A percentile compares a stretch with the other conserved stretches of the same genome.
phyloP scores from a whole-genome alignment of 2,888 invertebrate species.

The Dendrolimus pini region DNA sequence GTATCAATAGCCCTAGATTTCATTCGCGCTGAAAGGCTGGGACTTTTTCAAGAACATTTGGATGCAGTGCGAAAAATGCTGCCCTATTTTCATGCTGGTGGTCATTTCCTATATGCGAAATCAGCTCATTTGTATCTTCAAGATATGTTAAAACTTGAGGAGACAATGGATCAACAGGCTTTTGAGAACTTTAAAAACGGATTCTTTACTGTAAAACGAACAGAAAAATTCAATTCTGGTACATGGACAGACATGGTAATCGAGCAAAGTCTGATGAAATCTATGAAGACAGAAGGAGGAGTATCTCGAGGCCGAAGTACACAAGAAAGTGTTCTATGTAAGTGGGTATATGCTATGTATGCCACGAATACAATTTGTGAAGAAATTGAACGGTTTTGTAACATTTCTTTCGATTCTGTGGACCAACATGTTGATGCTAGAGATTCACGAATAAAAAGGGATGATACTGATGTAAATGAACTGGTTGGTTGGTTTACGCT shows the following conservation, averaged over 20 bases:
- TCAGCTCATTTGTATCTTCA: constrained; percentile 24
- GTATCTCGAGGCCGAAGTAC: constrained; percentile 42
- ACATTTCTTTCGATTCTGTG: constrained; percentile 11
- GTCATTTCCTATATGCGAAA: constrained; percentile 33
- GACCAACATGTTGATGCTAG: constrained; percentile 19
- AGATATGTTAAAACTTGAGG: constrained; percentile 23
- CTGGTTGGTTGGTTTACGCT: constrained; percentile 12
- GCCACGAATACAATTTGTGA: constrained; percentile 9
- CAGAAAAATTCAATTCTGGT: constrained; percentile 42
- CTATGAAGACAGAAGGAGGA: constrained; percentile 43
- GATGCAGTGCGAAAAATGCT: constrained; percentile 20
- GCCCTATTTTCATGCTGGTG: constrained; percentile 34
- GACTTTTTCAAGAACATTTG: constrained; percentile 20
- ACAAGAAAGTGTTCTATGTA: constrained; percentile 35
- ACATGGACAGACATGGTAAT: constrained; percentile 42
- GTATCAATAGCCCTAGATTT: constrained; percentile 28
- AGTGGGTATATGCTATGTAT: constrained; percentile 15
- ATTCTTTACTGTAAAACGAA: constrained; percentile 5
- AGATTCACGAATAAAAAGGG: constrained; percentile 15
- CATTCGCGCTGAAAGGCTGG: constrained; percentile 25
- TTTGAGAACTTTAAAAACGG: too few species aligned
- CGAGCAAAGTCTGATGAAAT: constrained; percentile 28
- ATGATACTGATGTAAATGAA: constrained; percentile 9
- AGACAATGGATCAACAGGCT: constrained; percentile 14
- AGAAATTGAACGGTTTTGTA: constrained; percentile 12